Base-by-base conservation (phyloP, 2,113 vertebrate genomes). In the Isichthys henryi region DNA sequence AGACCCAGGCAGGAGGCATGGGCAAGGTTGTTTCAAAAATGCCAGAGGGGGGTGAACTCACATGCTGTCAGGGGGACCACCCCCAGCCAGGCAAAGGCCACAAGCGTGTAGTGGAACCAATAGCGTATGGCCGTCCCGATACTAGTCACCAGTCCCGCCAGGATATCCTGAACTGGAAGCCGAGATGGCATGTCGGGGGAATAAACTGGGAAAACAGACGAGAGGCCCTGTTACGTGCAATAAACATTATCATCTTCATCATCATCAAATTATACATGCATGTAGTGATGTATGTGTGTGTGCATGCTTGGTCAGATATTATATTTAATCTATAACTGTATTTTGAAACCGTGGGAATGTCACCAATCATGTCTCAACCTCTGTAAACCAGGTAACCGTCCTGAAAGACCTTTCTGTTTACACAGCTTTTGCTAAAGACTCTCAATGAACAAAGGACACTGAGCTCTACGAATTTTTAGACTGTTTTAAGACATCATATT, bases 141-240 rank as follows among this genome's bases (percentile, higher is more conserved):
- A 95, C 98, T 99, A 0, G 98, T 99, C 93, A 99, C 97, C 94
- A 99, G 95, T 92, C 98, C 98, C 88, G 98, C 98, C 93, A 98
- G 99, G 93, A 99, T 99, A 94, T 99, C 98, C 96, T 99, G 98
- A 93, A 99, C 97, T 90, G 98, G 98, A 93, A 99, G 97, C 94
- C 98, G 95, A 53, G 98, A 98, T 94, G 98, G 98, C 98, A 99
- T 99, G 96, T 99, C 98, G 95, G 98, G 98, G 91, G 98, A 99
- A 95, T 99, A 99, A 95, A 99, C 98, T 96, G 91, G n/a, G n/a
- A 90, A 7, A 0, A 56, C 23, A 45, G 88, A 15, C 6, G 35
- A 35, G 86, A 88, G 53, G 53, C 31, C 10, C 43, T 45, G 6
- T 48, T 84, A 48, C 1, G 8, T 48, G 39, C 82, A 46, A 48